A percentile compares a stretch with the other conserved stretches of the same genome.
phyloP scores from a whole-genome alignment of 35 echinoderm and acorn worm genomes.

The Anneissia japonica region DNA sequence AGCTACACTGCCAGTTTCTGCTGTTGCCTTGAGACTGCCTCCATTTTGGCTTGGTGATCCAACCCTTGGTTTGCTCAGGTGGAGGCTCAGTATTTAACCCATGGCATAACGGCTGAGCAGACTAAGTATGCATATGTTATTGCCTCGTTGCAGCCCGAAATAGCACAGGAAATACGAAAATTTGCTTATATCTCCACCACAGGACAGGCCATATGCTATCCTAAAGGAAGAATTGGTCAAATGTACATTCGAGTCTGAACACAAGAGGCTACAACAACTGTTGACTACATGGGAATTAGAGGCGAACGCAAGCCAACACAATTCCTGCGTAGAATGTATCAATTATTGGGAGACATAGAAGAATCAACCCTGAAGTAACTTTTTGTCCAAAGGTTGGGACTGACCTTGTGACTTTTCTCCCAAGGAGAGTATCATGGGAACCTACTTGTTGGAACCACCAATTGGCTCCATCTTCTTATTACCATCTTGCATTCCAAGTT shows the following conservation, averaged over 20 bases:
- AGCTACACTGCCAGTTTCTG: background rate
- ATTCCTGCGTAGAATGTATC: slow-evolving; percentile 38
- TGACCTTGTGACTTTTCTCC: too few species aligned
- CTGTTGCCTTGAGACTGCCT: background rate
- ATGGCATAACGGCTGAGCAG: background rate
- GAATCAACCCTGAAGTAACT: slow-evolving; percentile 25
- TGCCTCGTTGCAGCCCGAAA: background rate
- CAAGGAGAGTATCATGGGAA: too few species aligned
- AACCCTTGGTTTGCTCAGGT: slow-evolving; percentile 11
- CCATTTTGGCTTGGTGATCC: slow-evolving; percentile 15
- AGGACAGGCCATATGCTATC: background rate
- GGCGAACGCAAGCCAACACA: slow-evolving; percentile 39
- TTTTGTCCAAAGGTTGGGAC: too few species aligned
- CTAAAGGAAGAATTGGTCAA: slow-evolving; percentile 1
- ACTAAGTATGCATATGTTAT: slow-evolving; percentile 8
- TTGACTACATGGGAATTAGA: slow-evolving; percentile 28
- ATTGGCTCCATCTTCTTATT: too few species aligned
- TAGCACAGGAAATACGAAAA: background rate
- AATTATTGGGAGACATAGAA: slow-evolving; percentile 39
- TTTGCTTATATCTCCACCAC: slow-evolving; percentile 14
- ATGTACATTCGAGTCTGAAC: slow-evolving; percentile 25
- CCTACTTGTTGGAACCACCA: too few species aligned
- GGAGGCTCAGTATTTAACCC: slow-evolving; percentile 8
- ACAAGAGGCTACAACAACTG: slow-evolving; percentile 39
- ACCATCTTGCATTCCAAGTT: too few species aligned